Base-by-base conservation (phyloP, 2,888 invertebrate genomes). In the Drosophila seclusa region DNA sequence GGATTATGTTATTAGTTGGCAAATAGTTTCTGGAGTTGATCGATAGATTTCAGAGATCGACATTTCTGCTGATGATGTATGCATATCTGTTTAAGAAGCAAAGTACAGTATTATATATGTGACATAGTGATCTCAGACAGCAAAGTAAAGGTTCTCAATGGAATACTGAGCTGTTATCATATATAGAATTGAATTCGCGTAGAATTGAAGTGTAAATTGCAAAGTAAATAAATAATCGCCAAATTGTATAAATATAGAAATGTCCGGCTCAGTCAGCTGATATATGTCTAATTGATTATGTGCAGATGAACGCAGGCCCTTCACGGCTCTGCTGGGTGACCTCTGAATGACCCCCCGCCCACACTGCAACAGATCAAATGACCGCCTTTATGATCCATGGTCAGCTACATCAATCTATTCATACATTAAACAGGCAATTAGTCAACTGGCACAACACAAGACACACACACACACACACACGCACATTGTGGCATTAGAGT, bases 371-470 rank as follows among this genome's bases (percentile, higher is more conserved):
- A 58, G 48, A 68, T 76, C 59, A 53, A 72, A 69, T 80, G 73
- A 76, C 77, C 80, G 29, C 45, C 57, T 38, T 36, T 36, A 5
- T 10, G 2, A 21, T n/a, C n/a, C 45, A 52, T 64, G 42, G 54
- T 57, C 61, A 54, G 38, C 38, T 54, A 8, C 34, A 54, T 24
- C 34, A 18, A 38, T 48, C 55, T 4, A 40, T 34, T n/a, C 18
- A 64, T 64, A 65, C 68, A 82, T 85, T 85, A 87, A 85, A 80
- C 80, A 74, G 73, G 50, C 88, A 87, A 85, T 85, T 85, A 85
- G 85, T 84, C 82, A 77, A 75, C 69, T 74, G 82, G 66, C 73
- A 82, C 73, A 84, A 82, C 77, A 64, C 62, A 53, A 32, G 32
- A 11, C 73, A 34, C 70, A 53, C 42, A 65, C 49, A 49, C 36